Conservation (phyloP, 2,113 vertebrate genomes). For the Alethe diademata region DNA sequence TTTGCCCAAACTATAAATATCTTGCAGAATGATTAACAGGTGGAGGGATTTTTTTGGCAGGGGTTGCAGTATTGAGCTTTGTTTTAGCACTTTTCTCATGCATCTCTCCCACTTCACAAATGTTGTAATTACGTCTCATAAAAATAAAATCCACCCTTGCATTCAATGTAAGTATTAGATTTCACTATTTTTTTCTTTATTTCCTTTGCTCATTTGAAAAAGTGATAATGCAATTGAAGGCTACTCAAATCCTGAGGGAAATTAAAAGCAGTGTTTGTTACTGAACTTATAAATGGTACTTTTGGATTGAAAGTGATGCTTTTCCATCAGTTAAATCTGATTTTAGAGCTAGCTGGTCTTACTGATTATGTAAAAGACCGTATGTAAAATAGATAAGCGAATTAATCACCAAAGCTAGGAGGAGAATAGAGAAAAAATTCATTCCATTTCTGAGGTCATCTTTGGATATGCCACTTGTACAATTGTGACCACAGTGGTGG, state of each 20-base stretch:
- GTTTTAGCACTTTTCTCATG: not conserved
- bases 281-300: not conserved
- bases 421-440: not conserved
- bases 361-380: not conserved
- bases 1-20: not conserved
- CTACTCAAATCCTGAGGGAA: not conserved
- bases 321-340: not conserved
- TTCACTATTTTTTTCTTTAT: not conserved
- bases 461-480: not conserved
- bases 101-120: not conserved
- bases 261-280: not conserved
- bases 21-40: not conserved
- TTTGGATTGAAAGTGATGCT: not conserved
- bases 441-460: not conserved
- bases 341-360: not conserved
- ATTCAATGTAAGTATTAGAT: not conserved
- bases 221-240: not conserved
- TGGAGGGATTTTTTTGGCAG: not conserved
- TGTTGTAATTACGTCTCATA: not conserved
- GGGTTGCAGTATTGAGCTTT: not conserved
- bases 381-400: not conserved
- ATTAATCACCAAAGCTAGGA: not conserved
- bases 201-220: not conserved
- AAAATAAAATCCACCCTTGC: not conserved
- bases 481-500: not conserved